phyloP scores from a whole-genome alignment of 2,888 invertebrate species.

The Girardia tigrina region DNA sequence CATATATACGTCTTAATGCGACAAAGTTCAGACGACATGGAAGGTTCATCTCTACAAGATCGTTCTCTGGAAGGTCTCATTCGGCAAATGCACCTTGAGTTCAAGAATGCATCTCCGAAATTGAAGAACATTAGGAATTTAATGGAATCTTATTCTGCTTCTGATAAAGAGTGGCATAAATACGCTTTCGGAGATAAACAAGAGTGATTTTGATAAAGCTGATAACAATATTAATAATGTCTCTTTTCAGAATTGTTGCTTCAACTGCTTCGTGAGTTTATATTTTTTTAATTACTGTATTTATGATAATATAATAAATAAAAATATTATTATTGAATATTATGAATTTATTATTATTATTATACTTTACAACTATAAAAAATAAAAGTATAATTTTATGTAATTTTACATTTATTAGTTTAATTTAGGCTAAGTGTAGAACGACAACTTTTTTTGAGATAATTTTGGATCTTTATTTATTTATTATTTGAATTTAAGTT shows the following conservation, averaged over 20 bases:
- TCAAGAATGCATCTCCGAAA: not conserved
- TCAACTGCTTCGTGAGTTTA: not conserved
- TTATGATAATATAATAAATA: not conserved
- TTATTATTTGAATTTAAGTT: too few species aligned
- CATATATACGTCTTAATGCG: too few species aligned
- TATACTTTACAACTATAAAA: too few species aligned
- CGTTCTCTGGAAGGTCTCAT: not conserved
- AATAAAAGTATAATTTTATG: too few species aligned
- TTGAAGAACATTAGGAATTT: not conserved
- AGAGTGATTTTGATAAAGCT: not conserved
- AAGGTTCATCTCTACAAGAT: too few species aligned
- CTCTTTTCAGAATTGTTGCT: not conserved
- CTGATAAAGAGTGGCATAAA: not conserved
- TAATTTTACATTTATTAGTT: too few species aligned
- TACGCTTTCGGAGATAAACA: not conserved
- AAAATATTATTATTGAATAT: too few species aligned
- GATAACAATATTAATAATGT: not conserved
- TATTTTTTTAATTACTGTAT: not conserved
- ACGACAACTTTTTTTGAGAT: too few species aligned
- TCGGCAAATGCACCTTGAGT: not conserved
- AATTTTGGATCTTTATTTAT: too few species aligned
- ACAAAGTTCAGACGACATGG: too few species aligned
- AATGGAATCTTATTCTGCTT: not conserved
- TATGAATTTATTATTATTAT: too few species aligned
- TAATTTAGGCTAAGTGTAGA: too few species aligned